A percentile compares a stretch with the other conserved stretches of the same genome.
phyloP scores from a whole-genome alignment of 1,140 invertebrate genomes.

The Linepithema humile region DNA sequence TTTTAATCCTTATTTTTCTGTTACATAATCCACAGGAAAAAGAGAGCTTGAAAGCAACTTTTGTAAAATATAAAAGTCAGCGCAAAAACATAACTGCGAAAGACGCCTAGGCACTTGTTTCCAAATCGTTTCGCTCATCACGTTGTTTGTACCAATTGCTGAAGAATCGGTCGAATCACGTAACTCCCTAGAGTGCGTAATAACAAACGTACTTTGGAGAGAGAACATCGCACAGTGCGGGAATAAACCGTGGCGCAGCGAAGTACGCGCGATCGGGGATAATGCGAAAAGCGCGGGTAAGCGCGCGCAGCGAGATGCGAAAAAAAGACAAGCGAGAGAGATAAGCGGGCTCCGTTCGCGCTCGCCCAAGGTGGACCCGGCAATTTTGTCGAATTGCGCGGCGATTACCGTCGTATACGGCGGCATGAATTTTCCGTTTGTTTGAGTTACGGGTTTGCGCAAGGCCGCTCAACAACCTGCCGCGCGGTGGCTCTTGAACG shows the following conservation, averaged over 20 bases:
- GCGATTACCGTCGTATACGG: slow-evolving; percentile 60
- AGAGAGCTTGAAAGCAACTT: too few relatives aligned
- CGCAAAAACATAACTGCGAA: neutral
- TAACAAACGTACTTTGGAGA: neutral
- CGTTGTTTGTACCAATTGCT: slow-evolving; percentile 20
- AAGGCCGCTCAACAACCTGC: slow-evolving; percentile 44
- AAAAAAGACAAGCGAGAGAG: slow-evolving; percentile 40
- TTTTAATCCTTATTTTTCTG: neutral
- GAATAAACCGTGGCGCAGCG: neutral
- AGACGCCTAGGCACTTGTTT: neutral
- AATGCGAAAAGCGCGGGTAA: slow-evolving; percentile 54
- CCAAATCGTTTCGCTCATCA: slow-evolving; percentile 35
- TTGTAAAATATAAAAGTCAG: too few relatives aligned
- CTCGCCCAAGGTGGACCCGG: slow-evolving; percentile 44
- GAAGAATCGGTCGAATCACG: slow-evolving; percentile 19
- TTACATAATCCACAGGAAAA: neutral
- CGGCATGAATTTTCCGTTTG: slow-evolving; percentile 71
- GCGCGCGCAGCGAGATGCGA: neutral
- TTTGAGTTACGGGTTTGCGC: slow-evolving; percentile 67
- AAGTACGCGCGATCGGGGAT: slow-evolving; percentile 46
- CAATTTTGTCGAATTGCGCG: slow-evolving; percentile 68
- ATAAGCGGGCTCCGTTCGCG: slow-evolving; percentile 52
- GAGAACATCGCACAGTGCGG: neutral
- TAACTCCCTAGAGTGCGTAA: slow-evolving; percentile 10
- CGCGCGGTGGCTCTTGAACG: neutral